Evolutionary conservation across 2,113 vertebrate species (phyloP), one percentile per base, ranked within the genome.

Genomic region (Mus pahari): DNA sequence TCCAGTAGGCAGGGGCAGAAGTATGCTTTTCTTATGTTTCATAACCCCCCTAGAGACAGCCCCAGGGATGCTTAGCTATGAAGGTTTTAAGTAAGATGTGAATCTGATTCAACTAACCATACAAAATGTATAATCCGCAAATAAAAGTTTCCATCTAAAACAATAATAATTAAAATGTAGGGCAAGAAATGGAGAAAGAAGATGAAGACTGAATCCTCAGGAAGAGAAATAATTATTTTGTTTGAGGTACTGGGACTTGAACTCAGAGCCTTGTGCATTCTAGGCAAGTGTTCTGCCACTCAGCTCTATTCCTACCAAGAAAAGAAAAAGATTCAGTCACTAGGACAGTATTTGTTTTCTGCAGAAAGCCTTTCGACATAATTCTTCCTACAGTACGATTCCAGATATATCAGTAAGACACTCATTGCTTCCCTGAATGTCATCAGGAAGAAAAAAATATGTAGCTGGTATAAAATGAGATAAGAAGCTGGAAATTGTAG

Each of bases 61-160:
- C 39, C 92, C 82, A 55, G 66, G 53, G 45, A 79, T 83, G 50
- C 62, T 93, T 74, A 91, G 19, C 66, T 86, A 77, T 78, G 87
- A 95, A 79, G 75, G 48, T 86, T 96, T 94, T 78, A 91, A 89
- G 77, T 89, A 68, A 95, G 89, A 73, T 78, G 77, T 74, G n/a
- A 91, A 66, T 50, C 22, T 64, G 86, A 64, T 73, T 94, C 81
- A 95, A 90, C 94, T 92, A 97, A 88, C 79, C 33, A 92, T 71
- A 84, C 60, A 86, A 84, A 94, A 86, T 86, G 3, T 94, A 82
- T 92, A 86, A 91, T 77, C 91, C 75, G 86, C n/a, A 95, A 90
- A 95, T 83, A 97, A 90, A 96, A 96, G n/a, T 95, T 68, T 71
- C 87, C 50, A 33, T 83, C 86, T 95, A 83, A 97, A 73, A 73